Base-by-base conservation (phyloP, 2,113 vertebrate species). In the Thamnaconus septentrionalis region DNA sequence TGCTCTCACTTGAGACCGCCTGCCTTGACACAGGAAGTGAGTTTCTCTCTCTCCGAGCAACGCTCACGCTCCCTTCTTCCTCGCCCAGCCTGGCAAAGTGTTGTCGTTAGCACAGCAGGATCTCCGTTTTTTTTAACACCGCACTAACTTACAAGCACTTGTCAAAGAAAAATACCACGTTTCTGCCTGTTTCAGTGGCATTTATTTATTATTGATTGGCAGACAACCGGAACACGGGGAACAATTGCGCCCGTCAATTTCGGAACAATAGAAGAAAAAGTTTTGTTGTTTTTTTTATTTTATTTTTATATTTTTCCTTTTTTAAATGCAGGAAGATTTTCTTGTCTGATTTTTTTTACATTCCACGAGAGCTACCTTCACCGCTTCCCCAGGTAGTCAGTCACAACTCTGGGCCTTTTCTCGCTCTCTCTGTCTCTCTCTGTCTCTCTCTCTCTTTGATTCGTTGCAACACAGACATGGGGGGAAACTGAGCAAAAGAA, bases 111-210 rank as follows among this genome's bases (percentile, higher is more conserved):
- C 61, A 61, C 70, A 75, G 69, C 62, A 40, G 78, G 64, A 81
- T 69, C 71, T 76, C 68, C 53, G 80, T 72, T 61, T 48, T 69
- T 69, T 74, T 71, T 12, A 70, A 80, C 78, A 71, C 85, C 53
- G 56, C 18, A 31, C 18, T 31, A 31, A 31, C 18, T 31, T 85
- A 71, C 76, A 76, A 91, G 92, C 90, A 91, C 90, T 92, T 91
- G 79, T 88, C 86, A 86, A 31, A 31, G 18, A 31, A 57, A 69
- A 73, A 71, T 78, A 86, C 83, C 82, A 78, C 66, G 78, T 80
- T 86, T 77, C 73, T 75, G 81, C 84, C 77, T 72, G 76, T 81
- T 85, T 87, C 76, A 83, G 18, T 31, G 18, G 80, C 84, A 63
- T 78, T 85, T 86, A 85, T 85, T 87, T 85, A 82, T 84, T 80